Base-by-base conservation (phyloP, 2,113 vertebrate genomes). In the Hystrix brachyura region DNA sequence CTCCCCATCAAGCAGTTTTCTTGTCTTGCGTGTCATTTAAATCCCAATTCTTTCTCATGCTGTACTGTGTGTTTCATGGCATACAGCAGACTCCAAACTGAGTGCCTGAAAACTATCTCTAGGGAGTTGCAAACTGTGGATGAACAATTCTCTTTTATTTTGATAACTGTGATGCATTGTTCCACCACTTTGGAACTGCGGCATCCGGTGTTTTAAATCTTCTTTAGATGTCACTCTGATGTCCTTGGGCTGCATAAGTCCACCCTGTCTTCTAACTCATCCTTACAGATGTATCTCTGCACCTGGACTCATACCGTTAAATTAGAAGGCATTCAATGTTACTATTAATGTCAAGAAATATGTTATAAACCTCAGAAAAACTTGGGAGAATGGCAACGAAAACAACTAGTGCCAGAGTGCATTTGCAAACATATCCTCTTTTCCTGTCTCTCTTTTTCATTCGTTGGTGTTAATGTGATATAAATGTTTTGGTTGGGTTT, bases 1-100 rank as follows among this genome's bases (percentile, higher is more conserved):
- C 98, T 96, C 98, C 98, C 98, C 98, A 98, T 98, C 97, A 98
- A 97, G 97, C 25, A 3, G 94, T 98, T 98, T 97, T 86, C 97
- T 97, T 98, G 97, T 96, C 0, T 67, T 97, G 94, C 89, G 46
- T 98, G 97, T 98, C 97, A 97, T 98, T 99, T 97, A 98, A 98
- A 96, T 98, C 98, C 98, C 95, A 85, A 88, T 97, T 98, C 95
- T 96, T 95, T 98, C 98, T 98, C 96, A 82, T 98, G 82, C 87
- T 98, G 97, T 94, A 59, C 97, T 94, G 38, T 96, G 94, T 92
- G 96, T 96, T 98, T 98, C 97, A 95, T 38, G 96, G 95, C 95
- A 98, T 96, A 98, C 86, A 97, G 98, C 38, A 98, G 98, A 98
- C 98, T 97, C 97, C 97, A 98, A 98, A 98, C 96, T 97, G 95